Percentiles rank a stretch among this genome's conserved stretches.
Evolutionary conservation across 2,113 vertebrate species (phyloP).

Genomic region (Hemibagrus wyckioides): DNA sequence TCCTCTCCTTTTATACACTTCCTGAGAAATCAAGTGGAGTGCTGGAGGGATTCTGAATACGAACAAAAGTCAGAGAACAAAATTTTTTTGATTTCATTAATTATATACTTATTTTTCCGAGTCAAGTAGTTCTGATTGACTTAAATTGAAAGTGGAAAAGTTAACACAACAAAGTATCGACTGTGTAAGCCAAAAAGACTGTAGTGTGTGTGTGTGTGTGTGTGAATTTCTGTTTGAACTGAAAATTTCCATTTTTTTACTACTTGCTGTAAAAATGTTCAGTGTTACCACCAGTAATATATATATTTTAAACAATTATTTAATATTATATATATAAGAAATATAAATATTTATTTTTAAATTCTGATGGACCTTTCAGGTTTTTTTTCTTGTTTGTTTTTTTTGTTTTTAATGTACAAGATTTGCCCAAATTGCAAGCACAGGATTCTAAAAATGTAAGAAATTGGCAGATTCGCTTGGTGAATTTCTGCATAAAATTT

Average conservation of each 20-base stretch:
- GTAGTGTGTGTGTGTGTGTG: neutral
- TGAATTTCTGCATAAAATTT: neutral
- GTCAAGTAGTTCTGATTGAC: neutral
- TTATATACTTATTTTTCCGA: neutral
- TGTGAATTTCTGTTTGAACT: neutral
- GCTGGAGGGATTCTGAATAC: slow-evolving; percentile 17
- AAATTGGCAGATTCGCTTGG: too few species aligned
- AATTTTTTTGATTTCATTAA: slow-evolving; percentile 2
- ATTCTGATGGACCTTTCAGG: too few species aligned
- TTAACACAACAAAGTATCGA: neutral
- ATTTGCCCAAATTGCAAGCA: too few species aligned
- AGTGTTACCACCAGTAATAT: neutral
- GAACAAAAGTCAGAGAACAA: neutral
- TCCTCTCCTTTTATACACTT: slow-evolving; percentile 23
- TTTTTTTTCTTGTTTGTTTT: too few species aligned
- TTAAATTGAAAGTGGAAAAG: neutral
- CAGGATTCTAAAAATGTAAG: too few species aligned
- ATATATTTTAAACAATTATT: neutral
- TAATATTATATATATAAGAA: too few species aligned
- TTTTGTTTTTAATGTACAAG: too few species aligned
- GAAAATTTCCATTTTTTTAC: neutral
- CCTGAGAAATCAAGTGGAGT: neutral
- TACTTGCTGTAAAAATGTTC: neutral
- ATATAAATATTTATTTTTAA: too few species aligned
- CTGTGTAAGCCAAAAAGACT: neutral